Conservation (phyloP, 2,888 invertebrate species). For the Meta bourneti region DNA sequence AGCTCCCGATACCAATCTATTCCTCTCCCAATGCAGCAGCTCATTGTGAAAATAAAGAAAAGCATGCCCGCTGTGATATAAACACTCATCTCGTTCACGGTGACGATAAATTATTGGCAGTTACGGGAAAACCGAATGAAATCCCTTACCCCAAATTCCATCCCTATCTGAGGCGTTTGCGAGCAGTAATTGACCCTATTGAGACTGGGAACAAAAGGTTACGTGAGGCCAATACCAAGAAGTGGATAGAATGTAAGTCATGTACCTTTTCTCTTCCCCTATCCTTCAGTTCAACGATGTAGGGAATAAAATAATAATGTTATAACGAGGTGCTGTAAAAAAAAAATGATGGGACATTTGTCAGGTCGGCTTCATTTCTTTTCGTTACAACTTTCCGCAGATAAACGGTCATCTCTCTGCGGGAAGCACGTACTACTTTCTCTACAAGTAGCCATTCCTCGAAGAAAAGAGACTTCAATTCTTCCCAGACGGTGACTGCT, state of each 20-base stretch:
- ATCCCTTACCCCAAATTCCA: conserved; percentile 12
- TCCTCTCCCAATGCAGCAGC: background rate
- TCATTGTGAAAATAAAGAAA: background rate
- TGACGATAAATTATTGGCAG: conserved; percentile 38
- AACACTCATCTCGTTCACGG: background rate
- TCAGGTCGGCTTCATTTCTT: background rate
- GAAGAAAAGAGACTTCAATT: too few species aligned
- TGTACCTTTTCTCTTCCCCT: background rate
- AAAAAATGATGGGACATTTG: conserved; percentile 34
- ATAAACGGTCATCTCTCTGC: too few species aligned
- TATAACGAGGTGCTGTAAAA: conserved; percentile 34
- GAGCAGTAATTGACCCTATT: conserved; percentile 40
- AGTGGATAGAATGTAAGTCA: conserved; percentile 15
- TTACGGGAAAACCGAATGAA: background rate
- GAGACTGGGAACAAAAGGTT: conserved; percentile 29
- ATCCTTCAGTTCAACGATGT: background rate
- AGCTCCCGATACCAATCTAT: too few species aligned
- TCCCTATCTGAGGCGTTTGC: conserved; percentile 13
- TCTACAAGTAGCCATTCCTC: too few species aligned
- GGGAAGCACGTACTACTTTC: too few species aligned
- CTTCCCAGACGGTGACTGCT: too few species aligned
- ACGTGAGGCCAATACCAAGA: conserved; percentile 24
- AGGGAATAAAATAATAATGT: conserved; percentile 30
- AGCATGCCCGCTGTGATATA: background rate
- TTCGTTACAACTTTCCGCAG: background rate